Conservation (phyloP, 2,113 vertebrate genomes). For the Fregata magnificens region DNA sequence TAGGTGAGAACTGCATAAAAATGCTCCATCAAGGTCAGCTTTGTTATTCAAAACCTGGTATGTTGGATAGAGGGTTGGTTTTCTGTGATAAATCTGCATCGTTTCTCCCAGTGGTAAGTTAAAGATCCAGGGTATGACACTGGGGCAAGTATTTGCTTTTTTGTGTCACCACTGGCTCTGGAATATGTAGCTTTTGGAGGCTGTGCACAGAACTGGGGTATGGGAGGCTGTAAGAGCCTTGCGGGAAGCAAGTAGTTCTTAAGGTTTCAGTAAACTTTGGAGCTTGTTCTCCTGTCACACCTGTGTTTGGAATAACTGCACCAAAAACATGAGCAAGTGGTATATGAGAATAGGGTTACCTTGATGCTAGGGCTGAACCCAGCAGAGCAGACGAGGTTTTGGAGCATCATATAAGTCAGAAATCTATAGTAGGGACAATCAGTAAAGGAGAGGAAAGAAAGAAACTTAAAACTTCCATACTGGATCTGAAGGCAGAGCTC, state of each 20-base stretch:
- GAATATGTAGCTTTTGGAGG: background rate
- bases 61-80: background rate
- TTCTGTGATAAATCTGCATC: background rate
- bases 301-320: background rate
- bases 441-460: background rate
- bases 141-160: background rate
- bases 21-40: background rate
- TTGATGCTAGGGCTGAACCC: background rate
- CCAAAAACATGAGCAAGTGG: background rate
- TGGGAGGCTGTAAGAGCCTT: background rate
- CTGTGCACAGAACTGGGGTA: background rate
- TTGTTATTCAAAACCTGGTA: background rate
- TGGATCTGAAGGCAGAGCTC: background rate
- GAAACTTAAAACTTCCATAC: accelerated
- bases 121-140: background rate
- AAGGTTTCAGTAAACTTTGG: background rate
- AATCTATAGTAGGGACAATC: background rate
- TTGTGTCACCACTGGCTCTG: background rate
- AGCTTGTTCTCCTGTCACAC: background rate
- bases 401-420: background rate
- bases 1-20: background rate
- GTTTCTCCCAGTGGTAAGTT: background rate
- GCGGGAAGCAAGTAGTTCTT: background rate
- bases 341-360: background rate
- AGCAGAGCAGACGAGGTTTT: background rate